Conservation (phyloP, 2,113 vertebrate genomes). For the Xenopus laevis region DNA sequence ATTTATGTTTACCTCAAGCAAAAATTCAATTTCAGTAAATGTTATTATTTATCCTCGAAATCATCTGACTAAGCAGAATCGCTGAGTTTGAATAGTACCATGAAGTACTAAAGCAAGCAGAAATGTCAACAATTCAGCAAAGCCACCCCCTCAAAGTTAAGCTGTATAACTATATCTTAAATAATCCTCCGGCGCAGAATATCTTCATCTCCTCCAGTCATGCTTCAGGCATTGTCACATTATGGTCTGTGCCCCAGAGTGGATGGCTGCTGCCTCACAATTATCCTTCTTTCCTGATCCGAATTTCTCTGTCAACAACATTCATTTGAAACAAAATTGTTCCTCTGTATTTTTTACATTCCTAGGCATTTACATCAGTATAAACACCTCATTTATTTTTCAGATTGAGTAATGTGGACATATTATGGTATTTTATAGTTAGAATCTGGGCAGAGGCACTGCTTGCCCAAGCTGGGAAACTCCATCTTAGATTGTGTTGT, state of each 20-base stretch:
- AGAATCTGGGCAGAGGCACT: no score
- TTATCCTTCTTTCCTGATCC: not conserved
- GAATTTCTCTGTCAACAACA: conserved; percentile 4
- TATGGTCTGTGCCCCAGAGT: not conserved
- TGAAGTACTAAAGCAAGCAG: not conserved
- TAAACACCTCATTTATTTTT: no score
- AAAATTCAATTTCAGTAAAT: conserved; percentile 24
- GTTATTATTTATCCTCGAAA: conserved; percentile 21
- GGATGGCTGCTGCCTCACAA: conserved; percentile 1
- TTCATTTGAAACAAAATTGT: not conserved
- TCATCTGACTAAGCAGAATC: conserved; percentile 9
- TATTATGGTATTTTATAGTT: no score
- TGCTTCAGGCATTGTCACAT: conserved; percentile 13
- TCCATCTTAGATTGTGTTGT: no score
- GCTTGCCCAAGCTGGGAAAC: no score
- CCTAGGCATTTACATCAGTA: no score
- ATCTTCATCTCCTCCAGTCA: conserved; percentile 11
- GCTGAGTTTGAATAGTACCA: not conserved
- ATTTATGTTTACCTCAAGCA: conserved; percentile 1
- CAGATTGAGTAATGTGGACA: no score
- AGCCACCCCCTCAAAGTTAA: not conserved
- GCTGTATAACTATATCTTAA: not conserved
- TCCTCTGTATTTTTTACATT: not conserved
- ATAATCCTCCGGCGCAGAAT: not conserved
- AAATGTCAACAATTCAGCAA: no score